phyloP scores from a whole-genome alignment of 2,797 vertebrate species.

The Sebastes umbrosus region DNA sequence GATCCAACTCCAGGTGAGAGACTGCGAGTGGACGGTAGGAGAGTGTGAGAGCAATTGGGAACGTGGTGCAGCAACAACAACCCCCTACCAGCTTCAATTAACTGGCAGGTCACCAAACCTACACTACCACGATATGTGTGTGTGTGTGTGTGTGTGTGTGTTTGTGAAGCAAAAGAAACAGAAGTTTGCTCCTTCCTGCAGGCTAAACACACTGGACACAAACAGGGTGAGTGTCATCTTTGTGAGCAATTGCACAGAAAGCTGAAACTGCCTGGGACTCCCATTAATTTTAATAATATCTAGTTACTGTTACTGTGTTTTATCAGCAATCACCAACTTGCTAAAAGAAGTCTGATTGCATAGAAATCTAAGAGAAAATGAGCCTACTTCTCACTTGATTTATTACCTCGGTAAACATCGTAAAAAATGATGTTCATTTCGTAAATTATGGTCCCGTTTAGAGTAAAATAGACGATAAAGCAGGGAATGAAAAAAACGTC shows the following conservation, averaged over 20 bases:
- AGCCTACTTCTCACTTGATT: no score
- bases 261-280: background rate
- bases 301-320: background rate
- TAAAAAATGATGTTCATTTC: no score
- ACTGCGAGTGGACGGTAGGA: background rate
- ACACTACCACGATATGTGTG: background rate
- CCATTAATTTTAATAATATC: background rate
- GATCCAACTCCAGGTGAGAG: slow-evolving; percentile 13
- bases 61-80: background rate
- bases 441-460: no score
- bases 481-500: no score
- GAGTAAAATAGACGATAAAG: no score
- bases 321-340: background rate
- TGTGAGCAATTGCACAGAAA: slow-evolving; percentile 32
- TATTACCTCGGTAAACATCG: fast-evolving
- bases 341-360: background rate
- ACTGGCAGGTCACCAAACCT: background rate
- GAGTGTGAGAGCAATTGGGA: background rate
- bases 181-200: background rate
- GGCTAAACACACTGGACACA: background rate
- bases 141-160: background rate
- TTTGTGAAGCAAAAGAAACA: slow-evolving; percentile 13
- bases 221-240: slow-evolving; percentile 33
- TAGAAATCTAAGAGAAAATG: background rate
- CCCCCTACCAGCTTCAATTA: slow-evolving; percentile 14